phyloP scores from a whole-genome alignment of 2,113 vertebrate species.

The Daubentonia madagascariensis region DNA sequence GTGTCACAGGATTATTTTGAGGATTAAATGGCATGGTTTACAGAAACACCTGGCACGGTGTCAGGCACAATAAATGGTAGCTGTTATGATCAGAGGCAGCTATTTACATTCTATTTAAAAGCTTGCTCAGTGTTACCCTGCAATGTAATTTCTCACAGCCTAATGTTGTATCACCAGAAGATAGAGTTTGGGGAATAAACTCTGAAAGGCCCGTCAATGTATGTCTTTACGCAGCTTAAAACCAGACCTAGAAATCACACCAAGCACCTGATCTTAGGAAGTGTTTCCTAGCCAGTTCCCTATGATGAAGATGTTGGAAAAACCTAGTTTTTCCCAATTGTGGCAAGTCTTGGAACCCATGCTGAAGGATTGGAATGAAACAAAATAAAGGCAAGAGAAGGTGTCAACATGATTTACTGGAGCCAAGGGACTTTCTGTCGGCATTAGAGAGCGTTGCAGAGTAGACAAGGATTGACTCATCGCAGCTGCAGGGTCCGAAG shows the following conservation, averaged over 20 bases:
- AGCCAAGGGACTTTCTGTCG: neutral
- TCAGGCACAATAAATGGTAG: neutral
- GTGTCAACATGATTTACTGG: neutral
- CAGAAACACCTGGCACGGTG: neutral
- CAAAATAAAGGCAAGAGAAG: neutral
- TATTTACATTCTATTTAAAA: slow-evolving; percentile 20
- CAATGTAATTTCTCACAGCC: neutral
- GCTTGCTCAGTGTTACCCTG: neutral
- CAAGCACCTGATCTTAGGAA: neutral
- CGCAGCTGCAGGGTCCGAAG: neutral
- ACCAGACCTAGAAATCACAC: neutral
- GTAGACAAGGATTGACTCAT: neutral
- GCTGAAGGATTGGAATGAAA: neutral
- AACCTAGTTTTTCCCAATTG: neutral
- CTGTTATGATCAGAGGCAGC: neutral
- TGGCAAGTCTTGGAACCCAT: neutral
- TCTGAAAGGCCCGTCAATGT: neutral
- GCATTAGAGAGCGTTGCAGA: neutral
- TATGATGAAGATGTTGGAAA: neutral
- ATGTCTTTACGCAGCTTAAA: neutral
- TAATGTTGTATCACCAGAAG: neutral
- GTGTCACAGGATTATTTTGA: neutral
- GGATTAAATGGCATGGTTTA: neutral
- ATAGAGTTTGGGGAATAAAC: neutral
- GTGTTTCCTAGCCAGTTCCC: neutral